Conservation (phyloP, 2,797 vertebrate species). For the Mormyrops boulengeri region DNA sequence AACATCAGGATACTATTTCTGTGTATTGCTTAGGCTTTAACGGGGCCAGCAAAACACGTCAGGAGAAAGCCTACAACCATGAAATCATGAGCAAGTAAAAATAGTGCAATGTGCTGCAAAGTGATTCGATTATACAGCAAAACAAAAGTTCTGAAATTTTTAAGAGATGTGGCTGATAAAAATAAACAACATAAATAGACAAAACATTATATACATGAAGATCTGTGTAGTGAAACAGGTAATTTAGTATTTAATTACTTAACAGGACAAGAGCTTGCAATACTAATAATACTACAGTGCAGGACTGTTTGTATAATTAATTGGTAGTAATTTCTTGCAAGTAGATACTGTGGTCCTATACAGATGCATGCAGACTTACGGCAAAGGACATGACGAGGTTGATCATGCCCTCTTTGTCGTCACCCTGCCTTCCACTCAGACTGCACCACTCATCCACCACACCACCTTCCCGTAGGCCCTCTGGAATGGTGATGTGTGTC, state of each 20-base stretch:
- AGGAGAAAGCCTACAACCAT: background rate
- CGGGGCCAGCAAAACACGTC: background rate
- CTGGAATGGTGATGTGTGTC: constrained; percentile 90
- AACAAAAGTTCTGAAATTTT: background rate
- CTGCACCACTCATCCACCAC: constrained; percentile 93
- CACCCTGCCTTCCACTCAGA: constrained; percentile 88
- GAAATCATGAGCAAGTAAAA: background rate
- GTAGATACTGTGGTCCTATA: background rate
- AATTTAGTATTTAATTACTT: background rate
- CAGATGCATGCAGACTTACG: constrained; percentile 59
- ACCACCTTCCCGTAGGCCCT: constrained; percentile 77
- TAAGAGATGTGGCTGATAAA: background rate
- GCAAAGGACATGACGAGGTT: constrained; percentile 93
- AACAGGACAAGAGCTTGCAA: background rate
- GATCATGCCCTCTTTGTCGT: constrained; percentile 99
- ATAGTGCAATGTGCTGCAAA: background rate
- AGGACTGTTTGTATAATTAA: background rate
- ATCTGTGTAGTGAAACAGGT: background rate
- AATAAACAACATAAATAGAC: background rate
- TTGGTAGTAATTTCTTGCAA: background rate
- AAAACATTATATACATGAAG: background rate
- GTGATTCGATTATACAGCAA: background rate
- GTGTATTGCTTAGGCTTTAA: background rate
- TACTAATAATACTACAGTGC: background rate
- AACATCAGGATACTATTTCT: background rate